Percentiles rank a stretch among this genome's conserved stretches.
Evolutionary conservation across 2,797 vertebrate genomes (phyloP).

Genomic region (Cryptoprocta ferox): DNA sequence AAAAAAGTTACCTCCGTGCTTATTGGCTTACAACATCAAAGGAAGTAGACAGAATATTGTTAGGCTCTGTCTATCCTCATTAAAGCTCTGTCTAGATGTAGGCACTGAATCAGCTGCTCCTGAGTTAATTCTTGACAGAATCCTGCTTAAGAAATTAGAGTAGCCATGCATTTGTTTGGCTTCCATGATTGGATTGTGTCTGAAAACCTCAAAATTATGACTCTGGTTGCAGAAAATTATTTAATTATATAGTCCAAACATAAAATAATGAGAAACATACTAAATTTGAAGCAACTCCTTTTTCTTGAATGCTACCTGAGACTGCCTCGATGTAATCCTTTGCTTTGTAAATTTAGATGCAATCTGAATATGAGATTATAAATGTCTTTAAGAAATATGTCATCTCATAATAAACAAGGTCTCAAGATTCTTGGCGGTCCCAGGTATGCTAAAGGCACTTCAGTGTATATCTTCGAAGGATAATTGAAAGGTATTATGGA

Average conservation of each 20-base stretch:
- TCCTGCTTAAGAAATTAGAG: background rate
- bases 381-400: conserved; percentile 6
- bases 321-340: background rate
- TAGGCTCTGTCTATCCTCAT: background rate
- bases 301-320: background rate
- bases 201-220: conserved; percentile 39
- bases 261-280: background rate
- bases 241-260: background rate
- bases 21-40: conserved; percentile 27
- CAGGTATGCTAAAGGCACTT: background rate
- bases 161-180: conserved; percentile 42
- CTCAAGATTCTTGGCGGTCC: background rate
- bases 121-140: conserved; percentile 46
- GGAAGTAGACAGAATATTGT: background rate
- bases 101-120: background rate
- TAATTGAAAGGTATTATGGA: conserved; percentile 6
- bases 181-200: conserved; percentile 9
- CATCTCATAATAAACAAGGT: background rate
- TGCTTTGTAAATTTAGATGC: conserved; percentile 44
- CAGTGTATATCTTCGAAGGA: background rate
- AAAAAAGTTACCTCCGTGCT: conserved; percentile 40
- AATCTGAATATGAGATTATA: conserved; percentile 5
- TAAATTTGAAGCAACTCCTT: background rate
- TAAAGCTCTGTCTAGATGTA: background rate
- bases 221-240: background rate